Percentiles rank a stretch among this genome's conserved stretches.
Evolutionary conservation across 2,113 vertebrate genomes (phyloP).

Genomic region (Cephalopterus ornatus): DNA sequence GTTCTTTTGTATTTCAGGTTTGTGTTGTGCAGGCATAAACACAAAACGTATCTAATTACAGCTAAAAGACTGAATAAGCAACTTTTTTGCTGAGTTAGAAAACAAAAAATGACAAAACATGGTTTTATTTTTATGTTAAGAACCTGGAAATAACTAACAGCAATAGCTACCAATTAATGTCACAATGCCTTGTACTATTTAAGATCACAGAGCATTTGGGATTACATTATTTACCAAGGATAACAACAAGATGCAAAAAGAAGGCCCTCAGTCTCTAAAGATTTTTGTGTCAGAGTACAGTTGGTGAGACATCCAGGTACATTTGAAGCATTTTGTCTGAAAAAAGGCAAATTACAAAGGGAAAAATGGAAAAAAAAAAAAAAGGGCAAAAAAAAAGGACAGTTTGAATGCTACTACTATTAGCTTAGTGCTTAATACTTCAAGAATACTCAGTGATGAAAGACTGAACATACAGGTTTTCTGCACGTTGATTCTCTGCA

Average conservation of each 20-base stretch:
- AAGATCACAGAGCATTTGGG: not conserved
- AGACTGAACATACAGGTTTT: constrained; percentile 52
- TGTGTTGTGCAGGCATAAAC: not conserved
- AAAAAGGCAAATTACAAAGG: not conserved
- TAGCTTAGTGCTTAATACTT: constrained; percentile 17
- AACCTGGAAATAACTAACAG: not conserved
- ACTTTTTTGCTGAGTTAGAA: not conserved
- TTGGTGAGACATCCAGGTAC: not conserved
- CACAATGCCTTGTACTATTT: not conserved
- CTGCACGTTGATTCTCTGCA: not conserved
- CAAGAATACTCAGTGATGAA: constrained; percentile 6
- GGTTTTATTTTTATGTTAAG: not conserved
- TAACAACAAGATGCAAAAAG: not conserved
- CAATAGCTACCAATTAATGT: not conserved
- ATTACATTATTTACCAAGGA: not conserved
- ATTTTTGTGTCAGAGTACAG: not conserved
- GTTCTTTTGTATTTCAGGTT: not conserved
- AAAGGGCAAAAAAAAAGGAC: fast-evolving
- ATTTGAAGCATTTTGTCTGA: not conserved
- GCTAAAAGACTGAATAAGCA: not conserved
- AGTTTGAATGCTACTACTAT: not conserved
- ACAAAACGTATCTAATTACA: not conserved
- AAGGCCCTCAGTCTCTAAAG: not conserved
- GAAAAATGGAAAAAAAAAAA: not conserved
- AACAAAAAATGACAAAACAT: not conserved